Percentiles rank a stretch among this genome's conserved stretches.
Evolutionary conservation across 2,888 invertebrate genomes (phyloP).

Genomic region (Hipparchia sbordonii): DNA sequence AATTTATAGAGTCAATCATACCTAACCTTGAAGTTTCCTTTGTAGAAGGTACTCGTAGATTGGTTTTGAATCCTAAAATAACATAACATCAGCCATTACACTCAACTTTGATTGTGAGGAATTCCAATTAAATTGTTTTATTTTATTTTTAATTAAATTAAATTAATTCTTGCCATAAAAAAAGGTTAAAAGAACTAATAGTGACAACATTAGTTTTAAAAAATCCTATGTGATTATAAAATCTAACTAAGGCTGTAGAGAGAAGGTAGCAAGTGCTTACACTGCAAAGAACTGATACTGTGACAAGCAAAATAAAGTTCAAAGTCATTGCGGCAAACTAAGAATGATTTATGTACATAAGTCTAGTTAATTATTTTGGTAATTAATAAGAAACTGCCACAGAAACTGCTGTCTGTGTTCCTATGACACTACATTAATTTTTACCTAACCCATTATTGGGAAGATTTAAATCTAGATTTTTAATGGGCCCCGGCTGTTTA

Average conservation of each 20-base stretch:
- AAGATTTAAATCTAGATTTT: too few relatives aligned
- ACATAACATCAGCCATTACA: not conserved
- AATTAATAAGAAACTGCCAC: not conserved
- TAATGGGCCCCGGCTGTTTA: too few relatives aligned
- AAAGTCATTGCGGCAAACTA: not conserved
- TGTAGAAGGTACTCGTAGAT: not conserved
- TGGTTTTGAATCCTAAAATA: conserved; percentile 6
- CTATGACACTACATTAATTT: not conserved
- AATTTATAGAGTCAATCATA: not conserved
- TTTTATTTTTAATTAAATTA: not conserved
- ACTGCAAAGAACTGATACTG: too few relatives aligned
- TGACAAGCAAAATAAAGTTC: too few relatives aligned
- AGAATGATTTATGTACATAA: not conserved
- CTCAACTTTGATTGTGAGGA: not conserved
- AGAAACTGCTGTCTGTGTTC: not conserved
- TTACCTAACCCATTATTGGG: not conserved
- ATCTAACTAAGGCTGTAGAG: too few relatives aligned
- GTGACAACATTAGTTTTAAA: too few relatives aligned
- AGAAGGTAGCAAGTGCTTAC: too few relatives aligned
- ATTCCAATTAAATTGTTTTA: not conserved
- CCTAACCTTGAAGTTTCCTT: not conserved
- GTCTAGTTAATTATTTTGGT: not conserved
- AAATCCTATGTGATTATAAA: too few relatives aligned
- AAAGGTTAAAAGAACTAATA: too few relatives aligned
- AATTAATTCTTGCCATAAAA: too few relatives aligned